Evolutionary conservation across 2,797 vertebrate species (phyloP).

Genomic region (Limnodromus scolopaceus): DNA sequence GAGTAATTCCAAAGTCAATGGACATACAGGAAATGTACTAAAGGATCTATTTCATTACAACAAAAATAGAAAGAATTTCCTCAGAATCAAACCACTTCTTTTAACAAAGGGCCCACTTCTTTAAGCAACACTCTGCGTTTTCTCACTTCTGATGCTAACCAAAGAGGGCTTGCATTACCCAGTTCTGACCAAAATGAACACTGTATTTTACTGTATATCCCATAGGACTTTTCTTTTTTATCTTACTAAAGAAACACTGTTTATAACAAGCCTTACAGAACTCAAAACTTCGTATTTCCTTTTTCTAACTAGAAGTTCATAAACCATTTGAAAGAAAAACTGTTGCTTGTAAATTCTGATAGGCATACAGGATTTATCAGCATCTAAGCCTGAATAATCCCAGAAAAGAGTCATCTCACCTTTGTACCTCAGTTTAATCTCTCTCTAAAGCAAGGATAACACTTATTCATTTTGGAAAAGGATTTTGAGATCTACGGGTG

Average conservation of each 20-base stretch:
- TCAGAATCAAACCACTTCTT: not conserved
- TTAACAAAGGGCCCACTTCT: not conserved
- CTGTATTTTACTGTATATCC: not conserved
- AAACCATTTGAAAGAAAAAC: not conserved
- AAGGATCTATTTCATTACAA: not conserved
- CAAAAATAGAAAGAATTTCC: not conserved
- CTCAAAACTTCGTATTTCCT: not conserved
- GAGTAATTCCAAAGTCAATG: not conserved
- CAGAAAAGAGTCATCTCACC: not conserved
- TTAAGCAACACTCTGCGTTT: not conserved
- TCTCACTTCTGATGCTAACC: not conserved
- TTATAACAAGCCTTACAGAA: not conserved
- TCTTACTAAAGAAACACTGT: not conserved
- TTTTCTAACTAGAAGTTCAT: not conserved
- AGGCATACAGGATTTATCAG: not conserved
- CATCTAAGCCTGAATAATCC: not conserved
- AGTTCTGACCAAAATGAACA: not conserved
- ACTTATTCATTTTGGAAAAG: not conserved
- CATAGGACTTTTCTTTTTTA: not conserved
- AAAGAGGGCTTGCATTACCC: not conserved
- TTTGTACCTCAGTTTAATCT: not conserved
- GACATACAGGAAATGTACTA: not conserved
- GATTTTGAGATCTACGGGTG: not conserved
- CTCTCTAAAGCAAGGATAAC: not conserved
- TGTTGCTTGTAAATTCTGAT: not conserved